phyloP scores from a whole-genome alignment of 2,113 vertebrate species.

The Campylomormyrus tamandua region DNA sequence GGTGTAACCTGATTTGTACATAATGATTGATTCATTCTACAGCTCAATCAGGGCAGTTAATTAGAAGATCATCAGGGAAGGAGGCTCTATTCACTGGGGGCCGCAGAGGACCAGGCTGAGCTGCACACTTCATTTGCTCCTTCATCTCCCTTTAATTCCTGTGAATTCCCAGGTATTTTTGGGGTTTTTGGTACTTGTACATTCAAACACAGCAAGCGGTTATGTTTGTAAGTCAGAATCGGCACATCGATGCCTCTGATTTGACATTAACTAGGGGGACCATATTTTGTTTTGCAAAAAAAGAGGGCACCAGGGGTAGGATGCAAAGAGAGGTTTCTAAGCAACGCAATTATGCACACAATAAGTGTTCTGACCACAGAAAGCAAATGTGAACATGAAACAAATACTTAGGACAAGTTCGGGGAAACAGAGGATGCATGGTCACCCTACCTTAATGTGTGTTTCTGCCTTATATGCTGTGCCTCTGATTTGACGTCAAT shows the following conservation, averaged over 20 bases:
- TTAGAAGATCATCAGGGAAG: not conserved
- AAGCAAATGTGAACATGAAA: not conserved
- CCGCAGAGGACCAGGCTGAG: not conserved
- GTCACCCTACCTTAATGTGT: not conserved
- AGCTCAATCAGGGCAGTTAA: constrained; percentile 2
- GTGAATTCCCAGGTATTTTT: not conserved
- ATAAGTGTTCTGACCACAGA: not conserved
- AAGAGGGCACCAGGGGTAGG: not conserved
- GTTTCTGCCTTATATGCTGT: too few relatives aligned
- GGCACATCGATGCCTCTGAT: not conserved
- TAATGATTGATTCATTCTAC: constrained; percentile 2
- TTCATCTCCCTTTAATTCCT: not conserved
- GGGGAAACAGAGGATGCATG: not conserved
- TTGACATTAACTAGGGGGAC: not conserved
- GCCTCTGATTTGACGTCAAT: not conserved
- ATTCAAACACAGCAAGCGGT: not conserved
- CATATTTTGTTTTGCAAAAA: not conserved
- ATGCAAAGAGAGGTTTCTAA: not conserved
- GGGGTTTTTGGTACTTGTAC: not conserved
- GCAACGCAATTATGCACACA: not conserved
- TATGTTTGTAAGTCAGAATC: not conserved
- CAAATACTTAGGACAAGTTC: not conserved
- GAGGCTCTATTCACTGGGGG: not conserved
- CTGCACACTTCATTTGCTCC: not conserved
- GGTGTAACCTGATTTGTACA: not conserved